Base-by-base conservation (phyloP, 1,140 invertebrate species). In the Samia ricini region DNA sequence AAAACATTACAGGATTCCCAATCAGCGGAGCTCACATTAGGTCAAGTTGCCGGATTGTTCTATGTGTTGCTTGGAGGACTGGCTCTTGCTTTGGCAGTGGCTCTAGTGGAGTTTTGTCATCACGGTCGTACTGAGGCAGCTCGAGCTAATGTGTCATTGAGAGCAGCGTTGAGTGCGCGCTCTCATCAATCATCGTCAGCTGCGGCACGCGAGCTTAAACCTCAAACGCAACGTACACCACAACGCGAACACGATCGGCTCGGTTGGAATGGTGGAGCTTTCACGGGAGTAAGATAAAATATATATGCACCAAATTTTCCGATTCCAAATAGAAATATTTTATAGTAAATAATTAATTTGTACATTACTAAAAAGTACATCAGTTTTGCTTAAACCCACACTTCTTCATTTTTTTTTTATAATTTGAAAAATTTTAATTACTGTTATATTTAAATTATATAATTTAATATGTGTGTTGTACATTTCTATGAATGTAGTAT, bases 31-130 rank as follows among this genome's bases (percentile, higher is more conserved):
- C 91, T 99, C 61, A 98, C 97, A 51, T 91, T 99, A 50, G 97
- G 96, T 79, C 99, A 99, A 91, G 96, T 99, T 2, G 98, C 98
- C n/a, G 99, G 99, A 24, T 97, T 99, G 77, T 99, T 99, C 91
- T 99, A 99, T 91, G 99, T 99, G 79, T 92, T 99, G 19, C 97
- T 99, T 77, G 97, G 95, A 42, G 99, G 96, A 60, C 93, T 99
- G 36, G 93, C 97, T 5, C 83, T 99, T 15, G 97, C 98, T 4
- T 94, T 99, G 76, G 91, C 95, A 1, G 95, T 98, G 10, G 97
- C 97, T 12, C 92, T 98, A n/a, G 80, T 97, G 18, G 98, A 99
- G 91, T 98, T 99, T 85, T 97, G 96, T 81, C 96, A 96, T 85
- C 96, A 96, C 86, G 95, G 95, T 7, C 95, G 96, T 70, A 93